These are phyloP conservation scores for Hydrotaea cyrtoneurina DNA, from an alignment of 2,888 invertebrate genomes.

Conservation along the genomic window DNA sequence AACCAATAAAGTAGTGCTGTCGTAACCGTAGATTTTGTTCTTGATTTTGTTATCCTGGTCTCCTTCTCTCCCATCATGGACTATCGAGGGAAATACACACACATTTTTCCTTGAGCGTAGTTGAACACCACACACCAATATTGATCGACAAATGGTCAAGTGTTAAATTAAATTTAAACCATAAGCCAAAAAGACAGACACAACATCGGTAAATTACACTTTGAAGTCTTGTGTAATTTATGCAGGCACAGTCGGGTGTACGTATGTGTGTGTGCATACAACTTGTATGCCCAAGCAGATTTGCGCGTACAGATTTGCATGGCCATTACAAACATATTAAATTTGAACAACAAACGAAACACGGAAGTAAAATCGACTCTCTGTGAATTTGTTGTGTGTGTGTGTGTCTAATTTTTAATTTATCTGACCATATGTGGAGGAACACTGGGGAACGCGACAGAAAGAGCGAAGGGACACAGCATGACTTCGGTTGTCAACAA, in stretches of 20 bases:
- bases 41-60: too few species aligned
- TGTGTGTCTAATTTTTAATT: constrained; percentile 46
- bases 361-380: constrained; percentile 57
- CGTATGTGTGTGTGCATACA: too few species aligned
- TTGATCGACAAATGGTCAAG: constrained; percentile 38
- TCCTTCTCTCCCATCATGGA: too few species aligned
- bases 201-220: neutral
- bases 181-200: neutral
- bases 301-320: neutral
- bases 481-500: constrained; percentile 58
- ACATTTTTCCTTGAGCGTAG: too few species aligned
- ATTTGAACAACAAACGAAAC: constrained; percentile 2
- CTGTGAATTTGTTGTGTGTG: constrained; percentile 28
- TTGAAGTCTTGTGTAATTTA: constrained; percentile 11
- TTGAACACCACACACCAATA: too few species aligned
- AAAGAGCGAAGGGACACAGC: neutral
- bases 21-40: too few species aligned
- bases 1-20: too few species aligned
- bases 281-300: too few species aligned
- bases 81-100: too few species aligned
- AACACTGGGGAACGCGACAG: neutral
- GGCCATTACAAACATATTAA: neutral
- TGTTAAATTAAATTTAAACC: constrained; percentile 25
- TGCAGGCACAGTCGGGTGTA: neutral
- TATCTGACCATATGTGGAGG: constrained; percentile 50